Evolutionary conservation across 2,113 vertebrate genomes (phyloP).

Genomic region (Spizaetus ornatus): DNA sequence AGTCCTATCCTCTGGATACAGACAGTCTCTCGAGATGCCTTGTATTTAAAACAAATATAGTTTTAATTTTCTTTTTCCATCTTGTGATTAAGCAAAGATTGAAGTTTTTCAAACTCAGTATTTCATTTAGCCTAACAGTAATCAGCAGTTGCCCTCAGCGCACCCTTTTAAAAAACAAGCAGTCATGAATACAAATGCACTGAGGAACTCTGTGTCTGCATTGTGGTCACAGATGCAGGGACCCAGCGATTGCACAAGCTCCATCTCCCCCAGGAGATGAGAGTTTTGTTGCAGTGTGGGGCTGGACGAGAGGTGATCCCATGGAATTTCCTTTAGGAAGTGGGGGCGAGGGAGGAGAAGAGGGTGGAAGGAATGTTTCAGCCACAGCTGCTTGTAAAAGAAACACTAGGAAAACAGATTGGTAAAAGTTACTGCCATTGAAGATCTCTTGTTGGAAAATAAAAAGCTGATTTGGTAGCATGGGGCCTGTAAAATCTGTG

Average conservation of each 20-base stretch:
- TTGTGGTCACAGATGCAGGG: not conserved
- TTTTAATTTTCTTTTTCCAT: slow-evolving; percentile 22
- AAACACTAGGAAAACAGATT: slow-evolving; percentile 20
- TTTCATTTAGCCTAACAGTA: slow-evolving; percentile 59
- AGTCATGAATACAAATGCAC: not conserved
- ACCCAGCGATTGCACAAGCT: slow-evolving; percentile 9
- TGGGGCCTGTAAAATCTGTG: not conserved
- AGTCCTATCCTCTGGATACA: not conserved
- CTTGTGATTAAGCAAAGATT: slow-evolving; percentile 20
- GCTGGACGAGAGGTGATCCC: slow-evolving; percentile 45
- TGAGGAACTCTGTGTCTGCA: not conserved
- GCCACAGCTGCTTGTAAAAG: slow-evolving; percentile 46
- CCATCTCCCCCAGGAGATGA: not conserved
- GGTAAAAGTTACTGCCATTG: not conserved
- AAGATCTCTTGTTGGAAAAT: not conserved
- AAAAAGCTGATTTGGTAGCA: not conserved
- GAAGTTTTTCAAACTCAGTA: not conserved
- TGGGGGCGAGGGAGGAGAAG: slow-evolving; percentile 42
- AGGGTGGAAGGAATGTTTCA: slow-evolving; percentile 56
- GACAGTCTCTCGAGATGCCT: not conserved
- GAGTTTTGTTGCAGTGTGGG: not conserved
- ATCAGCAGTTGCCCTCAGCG: not conserved
- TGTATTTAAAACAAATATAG: not conserved
- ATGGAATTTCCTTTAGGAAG: slow-evolving; percentile 68
- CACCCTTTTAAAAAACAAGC: not conserved